phyloP scores from a whole-genome alignment of 1,140 invertebrate genomes.

The Elymnias hypermnestra region DNA sequence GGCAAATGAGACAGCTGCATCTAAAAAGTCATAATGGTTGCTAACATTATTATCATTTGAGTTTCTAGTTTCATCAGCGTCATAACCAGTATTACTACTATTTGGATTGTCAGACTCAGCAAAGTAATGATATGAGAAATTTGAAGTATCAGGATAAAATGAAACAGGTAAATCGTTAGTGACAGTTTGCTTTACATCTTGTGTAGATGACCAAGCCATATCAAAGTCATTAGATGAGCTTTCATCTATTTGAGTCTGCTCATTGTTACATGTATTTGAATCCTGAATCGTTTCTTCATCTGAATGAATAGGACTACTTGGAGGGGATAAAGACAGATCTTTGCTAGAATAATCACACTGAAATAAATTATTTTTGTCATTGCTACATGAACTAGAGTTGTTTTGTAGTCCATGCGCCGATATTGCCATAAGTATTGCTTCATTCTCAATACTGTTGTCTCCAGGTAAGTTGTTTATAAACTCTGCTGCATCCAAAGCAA shows the following conservation, averaged over 20 bases:
- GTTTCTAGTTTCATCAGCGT: slow-evolving; percentile 31
- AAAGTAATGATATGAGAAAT: slow-evolving; percentile 41
- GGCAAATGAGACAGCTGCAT: slow-evolving; percentile 81
- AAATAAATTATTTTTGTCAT: slow-evolving; percentile 19
- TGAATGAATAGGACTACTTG: slow-evolving; percentile 38
- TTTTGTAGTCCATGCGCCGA: slow-evolving; percentile 79
- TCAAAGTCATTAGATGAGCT: slow-evolving; percentile 31
- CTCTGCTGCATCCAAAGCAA: slow-evolving; percentile 72
- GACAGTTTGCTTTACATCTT: slow-evolving; percentile 29
- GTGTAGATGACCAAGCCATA: slow-evolving; percentile 40
- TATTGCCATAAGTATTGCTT: slow-evolving; percentile 81
- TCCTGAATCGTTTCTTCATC: slow-evolving; percentile 34
- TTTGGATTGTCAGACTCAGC: slow-evolving; percentile 37
- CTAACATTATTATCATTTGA: slow-evolving; percentile 43
- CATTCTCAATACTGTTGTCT: slow-evolving; percentile 79
- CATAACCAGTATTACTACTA: slow-evolving; percentile 29
- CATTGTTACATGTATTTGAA: slow-evolving; percentile 10
- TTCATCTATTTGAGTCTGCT: slow-evolving; percentile 17
- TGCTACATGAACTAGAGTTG: slow-evolving; percentile 37
- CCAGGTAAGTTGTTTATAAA: slow-evolving; percentile 74
- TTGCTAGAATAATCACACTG: slow-evolving; percentile 22
- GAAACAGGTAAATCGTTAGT: slow-evolving; percentile 30
- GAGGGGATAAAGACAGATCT: slow-evolving; percentile 32
- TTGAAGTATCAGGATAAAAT: slow-evolving; percentile 41
- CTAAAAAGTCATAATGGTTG: slow-evolving; percentile 79